Evolutionary conservation across 2,888 invertebrate genomes (phyloP).

Genomic region (Torymus auratus): DNA sequence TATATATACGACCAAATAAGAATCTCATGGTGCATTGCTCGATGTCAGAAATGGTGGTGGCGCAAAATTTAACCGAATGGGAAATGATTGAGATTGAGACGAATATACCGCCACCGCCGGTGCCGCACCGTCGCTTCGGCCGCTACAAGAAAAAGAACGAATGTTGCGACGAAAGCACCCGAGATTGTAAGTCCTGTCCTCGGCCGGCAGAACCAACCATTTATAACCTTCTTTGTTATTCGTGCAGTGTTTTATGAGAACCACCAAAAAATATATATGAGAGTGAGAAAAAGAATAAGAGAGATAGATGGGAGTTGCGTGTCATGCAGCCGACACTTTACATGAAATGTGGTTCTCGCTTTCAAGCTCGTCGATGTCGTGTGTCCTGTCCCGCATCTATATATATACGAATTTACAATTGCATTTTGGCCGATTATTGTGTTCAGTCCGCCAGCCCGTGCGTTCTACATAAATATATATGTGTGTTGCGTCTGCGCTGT

Average conservation of each 20-base stretch:
- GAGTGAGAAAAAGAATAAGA: conserved; percentile 46
- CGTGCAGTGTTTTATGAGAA: conserved; percentile 42
- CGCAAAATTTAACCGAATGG: conserved; percentile 74
- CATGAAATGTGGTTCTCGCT: conserved; percentile 71
- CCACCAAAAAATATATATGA: conserved; percentile 28
- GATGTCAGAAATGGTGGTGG: conserved; percentile 66
- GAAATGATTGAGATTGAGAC: conserved; percentile 64
- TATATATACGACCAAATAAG: conserved; percentile 4
- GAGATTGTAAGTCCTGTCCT: conserved; percentile 73
- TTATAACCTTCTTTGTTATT: conserved; percentile 32
- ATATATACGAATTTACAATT: conserved; percentile 61
- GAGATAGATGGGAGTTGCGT: conserved; percentile 51
- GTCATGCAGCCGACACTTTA: conserved; percentile 62
- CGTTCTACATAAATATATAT: conserved; percentile 15
- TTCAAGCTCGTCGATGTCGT: conserved; percentile 73
- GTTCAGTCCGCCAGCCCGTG: conserved; percentile 61
- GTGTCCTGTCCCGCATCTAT: conserved; percentile 68
- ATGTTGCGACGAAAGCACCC: conserved; percentile 75
- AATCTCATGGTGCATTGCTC: conserved; percentile 42
- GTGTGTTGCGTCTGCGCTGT: conserved; percentile 58
- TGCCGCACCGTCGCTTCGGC: conserved; percentile 70
- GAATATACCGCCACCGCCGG: conserved; percentile 64
- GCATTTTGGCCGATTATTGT: conserved; percentile 68
- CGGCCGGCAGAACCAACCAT: conserved; percentile 23
- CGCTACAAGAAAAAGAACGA: conserved; percentile 77